These are phyloP conservation scores for Blennius ocellaris DNA, from an alignment of 2,113 vertebrate genomes.

Conservation along the genomic window DNA sequence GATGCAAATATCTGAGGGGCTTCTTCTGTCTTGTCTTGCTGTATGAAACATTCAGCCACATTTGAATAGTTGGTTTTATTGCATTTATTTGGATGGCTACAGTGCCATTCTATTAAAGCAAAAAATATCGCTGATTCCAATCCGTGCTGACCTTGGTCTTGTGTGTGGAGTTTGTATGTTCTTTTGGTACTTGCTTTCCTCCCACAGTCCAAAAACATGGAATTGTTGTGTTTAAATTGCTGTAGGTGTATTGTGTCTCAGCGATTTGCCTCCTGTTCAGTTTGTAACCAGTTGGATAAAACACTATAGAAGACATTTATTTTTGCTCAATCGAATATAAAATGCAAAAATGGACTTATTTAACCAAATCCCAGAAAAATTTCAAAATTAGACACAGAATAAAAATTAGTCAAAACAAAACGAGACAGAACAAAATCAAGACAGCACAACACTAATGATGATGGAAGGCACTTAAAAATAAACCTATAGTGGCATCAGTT, in stretches of 20 bases:
- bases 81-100: too few species aligned
- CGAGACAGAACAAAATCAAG: conserved; percentile 24
- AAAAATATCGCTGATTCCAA: too few species aligned
- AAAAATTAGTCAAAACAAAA: conserved; percentile 14
- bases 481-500: conserved; percentile 40
- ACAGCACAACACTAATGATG: conserved; percentile 30
- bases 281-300: too few species aligned
- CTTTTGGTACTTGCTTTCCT: too few species aligned
- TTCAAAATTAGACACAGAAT: conserved; percentile 7
- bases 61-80: conserved; percentile 13
- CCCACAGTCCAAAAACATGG: too few species aligned
- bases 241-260: too few species aligned
- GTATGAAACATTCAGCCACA: conserved; percentile 7
- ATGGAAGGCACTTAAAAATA: conserved; percentile 56
- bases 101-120: too few species aligned
- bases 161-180: too few species aligned
- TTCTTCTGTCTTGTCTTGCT: not conserved
- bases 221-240: too few species aligned
- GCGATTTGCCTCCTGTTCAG: not conserved
- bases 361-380: conserved; percentile 9
- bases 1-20: conserved; percentile 13
- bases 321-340: too few species aligned
- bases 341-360: not conserved
- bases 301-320: too few species aligned
- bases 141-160: too few species aligned